Evolutionary conservation across 2,113 vertebrate species (phyloP).

Genomic region (Corythornis madagascariensis): DNA sequence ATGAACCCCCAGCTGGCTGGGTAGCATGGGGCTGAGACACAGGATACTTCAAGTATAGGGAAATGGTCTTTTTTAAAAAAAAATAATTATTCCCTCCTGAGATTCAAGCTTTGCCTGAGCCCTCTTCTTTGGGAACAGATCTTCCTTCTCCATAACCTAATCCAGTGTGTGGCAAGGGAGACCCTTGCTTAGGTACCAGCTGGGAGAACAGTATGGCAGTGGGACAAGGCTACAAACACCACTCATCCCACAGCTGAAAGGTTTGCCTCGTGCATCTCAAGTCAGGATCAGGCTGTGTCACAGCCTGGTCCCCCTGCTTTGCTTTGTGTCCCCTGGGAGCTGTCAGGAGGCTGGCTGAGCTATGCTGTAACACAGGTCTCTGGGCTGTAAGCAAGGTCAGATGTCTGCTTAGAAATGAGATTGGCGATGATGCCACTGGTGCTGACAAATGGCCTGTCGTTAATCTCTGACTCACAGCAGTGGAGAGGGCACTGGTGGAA

Average conservation of each 20-base stretch:
- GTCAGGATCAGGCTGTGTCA: not conserved
- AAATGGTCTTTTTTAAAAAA: not conserved
- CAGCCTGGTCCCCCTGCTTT: not conserved
- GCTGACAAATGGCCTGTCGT: conserved; percentile 61
- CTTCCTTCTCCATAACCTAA: not conserved
- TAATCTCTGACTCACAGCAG: conserved; percentile 62
- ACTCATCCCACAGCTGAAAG: not conserved
- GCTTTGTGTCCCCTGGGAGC: not conserved
- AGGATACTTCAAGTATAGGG: not conserved
- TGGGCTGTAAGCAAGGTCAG: conserved; percentile 30
- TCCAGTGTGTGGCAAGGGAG: not conserved
- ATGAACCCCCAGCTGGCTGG: not conserved
- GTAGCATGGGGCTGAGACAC: rapidly evolving
- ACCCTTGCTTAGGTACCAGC: not conserved
- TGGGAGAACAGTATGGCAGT: not conserved
- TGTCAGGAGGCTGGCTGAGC: conserved; percentile 35
- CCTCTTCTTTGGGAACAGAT: not conserved
- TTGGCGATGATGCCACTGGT: conserved; percentile 49
- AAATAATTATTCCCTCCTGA: not conserved
- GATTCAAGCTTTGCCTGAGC: not conserved
- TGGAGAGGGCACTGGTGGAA: conserved; percentile 21
- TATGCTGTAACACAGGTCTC: conserved; percentile 5
- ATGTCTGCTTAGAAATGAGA: conserved; percentile 64
- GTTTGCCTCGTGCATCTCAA: not conserved
- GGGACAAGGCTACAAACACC: not conserved